Evolutionary conservation across 2,888 invertebrate species (phyloP), one percentile per base, ranked within the genome.

Genomic region (Xestia sexstrigata): DNA sequence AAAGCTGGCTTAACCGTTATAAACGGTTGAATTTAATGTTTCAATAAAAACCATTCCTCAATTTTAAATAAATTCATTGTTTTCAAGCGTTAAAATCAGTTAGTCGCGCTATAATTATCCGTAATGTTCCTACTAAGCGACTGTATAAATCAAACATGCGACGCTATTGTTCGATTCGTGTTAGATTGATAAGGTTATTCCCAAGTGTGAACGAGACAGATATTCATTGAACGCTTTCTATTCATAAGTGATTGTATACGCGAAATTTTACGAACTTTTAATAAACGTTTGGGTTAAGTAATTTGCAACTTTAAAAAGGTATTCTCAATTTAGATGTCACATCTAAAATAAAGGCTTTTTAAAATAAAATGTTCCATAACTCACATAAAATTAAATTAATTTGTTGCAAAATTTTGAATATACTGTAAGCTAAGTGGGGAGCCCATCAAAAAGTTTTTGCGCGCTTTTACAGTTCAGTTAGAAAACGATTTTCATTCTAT

Each of bases 61-160:
- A 62, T 63, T 73, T 79, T 58, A 74, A 70, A 85, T 63, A 63
- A 52, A 73, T 81, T 77, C 69, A 81, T 81, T 87, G 79, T 82
- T 83, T 85, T 80, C 94, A 95, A 95, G 94, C 89, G 93, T 92
- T 93, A 95, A 96, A 85, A 91, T 89, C 81, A 85, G 80, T 86
- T 87, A 90, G 93, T 95, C 95, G 90, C 85, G 85, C 93, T 96
- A 96, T 96, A 96, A 96, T 96, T 96, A 96, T 95, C 95, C 94
- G 94, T 96, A 96, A 96, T 96, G 96, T 95, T 96, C 95, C 95
- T 95, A 96, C 96, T 96, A 96, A 96, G 96, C 96, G 96, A 95
- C 94, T 96, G 94, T 95, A 96, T 96, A 96, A 96, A 96, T 96
- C 96, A 96, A 96, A 96, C 95, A 96, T 95, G 96, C 95, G 95